Base-by-base conservation (phyloP, 2,797 vertebrate species). In the Benthosema pterotum region DNA sequence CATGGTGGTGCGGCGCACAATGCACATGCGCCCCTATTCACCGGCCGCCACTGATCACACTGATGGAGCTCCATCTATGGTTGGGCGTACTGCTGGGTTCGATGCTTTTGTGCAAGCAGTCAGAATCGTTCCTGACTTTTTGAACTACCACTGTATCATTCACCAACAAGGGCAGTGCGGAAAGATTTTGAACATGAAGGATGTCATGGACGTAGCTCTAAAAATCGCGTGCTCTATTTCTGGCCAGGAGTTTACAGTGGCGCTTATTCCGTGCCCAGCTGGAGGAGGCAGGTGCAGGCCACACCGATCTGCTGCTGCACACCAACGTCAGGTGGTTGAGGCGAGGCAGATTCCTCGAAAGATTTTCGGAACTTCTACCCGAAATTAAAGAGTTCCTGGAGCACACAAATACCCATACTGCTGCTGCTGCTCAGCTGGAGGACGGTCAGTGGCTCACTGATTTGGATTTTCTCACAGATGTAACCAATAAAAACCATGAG, bases 121-220 rank as follows among this genome's bases (percentile, higher is more conserved):
- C 11, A 42, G 62, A 69, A 50, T 53, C 42, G 59, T 63, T 77
- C 57, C 62, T 18, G 3, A 67, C 5, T 42, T 77, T 6, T 22
- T 66, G 13, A 60, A 45, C 52, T 64, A 74, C 47, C 60, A 76
- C 17, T 65, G 60, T 18, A 68, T 68, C 52, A 69, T 71, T 45
- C 52, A 75, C 54, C 63, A 74, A 16, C 69, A 67, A 57, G 48
- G 42, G 6, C 42, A 63, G 13, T 70, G 75, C 38, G 53, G 51
- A 1, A 63, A 63, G 19, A 66, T 66, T 48, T 60, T 72, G 19
- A 72, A 75, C 8, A 75, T 68, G 65, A 72, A 74, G 54, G 42
- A 74, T 11, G 61, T 78, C 6, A 63, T 75, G 58, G 69, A 60
- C 60, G 42, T 75, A 18, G 52, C 48, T 1, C 63, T 43, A 42